Base-by-base conservation (phyloP, 2,113 vertebrate genomes). In the Vireo altiloquus region DNA sequence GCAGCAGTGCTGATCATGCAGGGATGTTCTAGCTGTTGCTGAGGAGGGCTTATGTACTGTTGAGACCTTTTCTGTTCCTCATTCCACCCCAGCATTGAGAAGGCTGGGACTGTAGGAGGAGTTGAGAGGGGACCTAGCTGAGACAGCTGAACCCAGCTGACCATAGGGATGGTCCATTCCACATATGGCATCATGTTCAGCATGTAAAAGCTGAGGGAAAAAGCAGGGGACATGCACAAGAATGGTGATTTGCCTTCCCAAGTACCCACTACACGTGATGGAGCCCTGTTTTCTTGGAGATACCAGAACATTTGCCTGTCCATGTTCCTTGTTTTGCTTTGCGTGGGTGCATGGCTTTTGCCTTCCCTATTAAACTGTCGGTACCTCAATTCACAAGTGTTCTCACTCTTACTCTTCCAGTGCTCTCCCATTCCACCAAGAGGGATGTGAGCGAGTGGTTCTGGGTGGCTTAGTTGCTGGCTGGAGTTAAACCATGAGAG, bases 201-300 rank as follows among this genome's bases (percentile, higher is more conserved):
- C 10, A n/a, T 2, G 5, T 19, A 33, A 52, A 75, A 71, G 49
- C 25, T 37, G 16, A 22, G 13, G 15, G 28, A 18, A 63, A 53
- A 31, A 75, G 33, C 4, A 30, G 11, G 31, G 22, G 15, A 82
- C 1, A 0, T 44, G 23, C 2, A 4, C 30, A 84, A 15, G 37
- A 28, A 66, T 12, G 9, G 25, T 1, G 1, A 54, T 63, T 33
- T 72, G n/a, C 40, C 42, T 49, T 68, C 28, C 14, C 21, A 77
- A 44, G 31, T 24, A 23, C n/a, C 10, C 0, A 2, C 15, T 28
- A 47, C 1, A 1, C 0, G 0, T 60, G 30, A 46, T 16, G 6
- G 12, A 81, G 27, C 17, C 22, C 30, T 23, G n/a, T 52, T 40
- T 49, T 37, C 63, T 53, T n/a, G 37, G 47, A 28, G 23, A 37